Conservation (phyloP, 2,888 invertebrate species). For the Tinea semifulvella region DNA sequence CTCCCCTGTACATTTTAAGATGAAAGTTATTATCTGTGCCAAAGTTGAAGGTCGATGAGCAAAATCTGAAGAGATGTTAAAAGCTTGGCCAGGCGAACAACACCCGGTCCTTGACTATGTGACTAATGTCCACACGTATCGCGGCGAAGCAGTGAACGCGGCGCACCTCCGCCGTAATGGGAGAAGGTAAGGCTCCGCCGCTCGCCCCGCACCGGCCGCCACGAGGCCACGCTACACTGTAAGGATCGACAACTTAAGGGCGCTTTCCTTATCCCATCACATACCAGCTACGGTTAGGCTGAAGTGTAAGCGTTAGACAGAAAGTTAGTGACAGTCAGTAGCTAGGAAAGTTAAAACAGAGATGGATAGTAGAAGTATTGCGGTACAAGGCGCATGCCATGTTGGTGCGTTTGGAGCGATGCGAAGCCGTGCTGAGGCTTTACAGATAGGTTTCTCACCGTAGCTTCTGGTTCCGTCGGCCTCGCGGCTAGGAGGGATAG, state of each 20-base stretch:
- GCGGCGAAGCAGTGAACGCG: slow-evolving; percentile 57
- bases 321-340: slow-evolving; percentile 49
- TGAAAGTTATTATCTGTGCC: background rate
- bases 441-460: slow-evolving; percentile 63
- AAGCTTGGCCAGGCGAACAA: slow-evolving; percentile 46
- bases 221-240: slow-evolving; percentile 31
- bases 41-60: too few relatives aligned
- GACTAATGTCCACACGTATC: slow-evolving; percentile 45
- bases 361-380: slow-evolving; percentile 27
- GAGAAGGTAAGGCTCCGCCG: slow-evolving; percentile 65
- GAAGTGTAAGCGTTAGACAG: slow-evolving; percentile 55
- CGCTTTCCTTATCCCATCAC: slow-evolving; percentile 82
- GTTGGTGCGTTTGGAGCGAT: slow-evolving; percentile 55
- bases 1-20: slow-evolving; percentile 35
- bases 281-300: slow-evolving; percentile 53
- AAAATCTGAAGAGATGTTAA: slow-evolving; percentile 61
- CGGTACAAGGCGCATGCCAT: slow-evolving; percentile 38
- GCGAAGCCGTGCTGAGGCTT: slow-evolving; percentile 61
- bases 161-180: slow-evolving; percentile 68
- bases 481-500: slow-evolving; percentile 40
- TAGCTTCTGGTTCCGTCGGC: slow-evolving; percentile 51
- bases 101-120: slow-evolving; percentile 39
- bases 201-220: slow-evolving; percentile 57
- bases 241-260: slow-evolving; percentile 64
- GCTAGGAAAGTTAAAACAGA: slow-evolving; percentile 55